A percentile compares a stretch with the other conserved stretches of the same genome.
These are phyloP conservation scores for Odontomyia ornata DNA, from an alignment of 2,888 invertebrate species.

Conservation along the genomic window DNA sequence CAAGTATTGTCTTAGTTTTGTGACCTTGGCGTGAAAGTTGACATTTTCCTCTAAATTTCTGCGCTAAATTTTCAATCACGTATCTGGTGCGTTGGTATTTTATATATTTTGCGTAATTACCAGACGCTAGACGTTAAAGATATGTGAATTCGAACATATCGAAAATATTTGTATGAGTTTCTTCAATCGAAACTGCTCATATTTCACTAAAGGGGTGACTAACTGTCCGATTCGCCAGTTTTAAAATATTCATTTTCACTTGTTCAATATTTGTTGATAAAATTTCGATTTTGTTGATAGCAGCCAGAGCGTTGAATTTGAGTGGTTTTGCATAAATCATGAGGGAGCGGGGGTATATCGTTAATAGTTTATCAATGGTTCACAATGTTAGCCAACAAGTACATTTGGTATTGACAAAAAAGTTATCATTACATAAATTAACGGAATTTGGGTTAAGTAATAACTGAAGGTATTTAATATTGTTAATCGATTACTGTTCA, in stretches of 20 bases:
- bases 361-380: background rate
- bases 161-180: background rate
- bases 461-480: no score
- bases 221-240: background rate
- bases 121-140: background rate
- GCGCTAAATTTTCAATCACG: slow-evolving; percentile 20
- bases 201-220: background rate
- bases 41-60: background rate
- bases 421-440: background rate
- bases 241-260: slow-evolving; percentile 24
- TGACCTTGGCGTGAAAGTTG: slow-evolving; percentile 30
- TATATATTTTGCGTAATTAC: background rate
- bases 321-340: slow-evolving; percentile 6
- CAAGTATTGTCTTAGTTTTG: slow-evolving; percentile 25
- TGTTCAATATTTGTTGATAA: slow-evolving; percentile 7
- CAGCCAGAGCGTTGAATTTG: background rate
- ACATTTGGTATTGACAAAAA: background rate
- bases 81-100: background rate
- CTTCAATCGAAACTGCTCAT: background rate
- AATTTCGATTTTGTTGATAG: background rate
- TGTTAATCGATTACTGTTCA: no score
- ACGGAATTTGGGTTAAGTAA: background rate
- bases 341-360: background rate
- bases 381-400: no score
- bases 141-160: background rate